Conservation (phyloP, 2,888 invertebrate species). For the Drosophila bunnanda region DNA sequence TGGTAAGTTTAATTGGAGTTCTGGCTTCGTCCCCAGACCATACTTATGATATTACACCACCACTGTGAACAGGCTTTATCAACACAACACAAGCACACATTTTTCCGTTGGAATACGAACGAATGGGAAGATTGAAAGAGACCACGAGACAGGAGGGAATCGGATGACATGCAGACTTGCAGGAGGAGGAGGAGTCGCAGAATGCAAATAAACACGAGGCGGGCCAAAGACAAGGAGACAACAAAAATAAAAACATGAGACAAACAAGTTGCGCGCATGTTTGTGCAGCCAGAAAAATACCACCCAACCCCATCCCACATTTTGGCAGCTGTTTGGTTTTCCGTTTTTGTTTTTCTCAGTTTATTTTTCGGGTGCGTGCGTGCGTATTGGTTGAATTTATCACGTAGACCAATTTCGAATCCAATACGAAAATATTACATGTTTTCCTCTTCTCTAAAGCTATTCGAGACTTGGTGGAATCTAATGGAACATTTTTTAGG, state of each 20-base stretch:
- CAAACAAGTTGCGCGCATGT: constrained; percentile 64
- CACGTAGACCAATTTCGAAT: constrained; percentile 60
- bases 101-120: neutral
- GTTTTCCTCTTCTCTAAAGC: neutral
- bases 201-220: constrained; percentile 37
- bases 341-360: constrained; percentile 16
- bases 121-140: constrained; percentile 10
- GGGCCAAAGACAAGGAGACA: constrained; percentile 3
- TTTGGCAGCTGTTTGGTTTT: constrained; percentile 26
- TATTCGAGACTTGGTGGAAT: neutral
- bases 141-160: constrained; percentile 9
- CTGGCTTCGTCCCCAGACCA: neutral
- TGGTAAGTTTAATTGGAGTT: neutral
- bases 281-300: constrained; percentile 27
- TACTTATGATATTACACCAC: constrained; percentile 2
- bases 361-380: constrained; percentile 56
- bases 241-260: constrained; percentile 24
- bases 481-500: neutral
- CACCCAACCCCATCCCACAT: constrained; percentile 6
- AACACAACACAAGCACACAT: constrained; percentile 8
- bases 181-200: constrained; percentile 13
- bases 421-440: constrained; percentile 15
- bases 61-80: constrained; percentile 11
- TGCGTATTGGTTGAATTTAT: constrained; percentile 59
- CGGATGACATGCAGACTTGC: constrained; percentile 22